Evolutionary conservation across 2,113 vertebrate genomes (phyloP).

Genomic region (Ophthalmolycus amberensis): DNA sequence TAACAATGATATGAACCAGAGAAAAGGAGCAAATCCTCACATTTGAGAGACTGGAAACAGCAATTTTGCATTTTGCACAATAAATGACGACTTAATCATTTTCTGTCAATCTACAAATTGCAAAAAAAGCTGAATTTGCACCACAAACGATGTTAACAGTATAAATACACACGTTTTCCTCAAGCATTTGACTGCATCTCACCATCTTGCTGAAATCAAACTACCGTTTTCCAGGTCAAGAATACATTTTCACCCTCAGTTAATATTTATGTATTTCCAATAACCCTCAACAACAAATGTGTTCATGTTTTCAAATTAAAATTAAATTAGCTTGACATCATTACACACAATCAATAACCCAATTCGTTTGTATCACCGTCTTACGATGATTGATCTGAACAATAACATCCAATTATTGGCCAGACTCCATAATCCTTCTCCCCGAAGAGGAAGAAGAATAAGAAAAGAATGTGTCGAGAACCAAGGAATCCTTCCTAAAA

Average conservation of each 20-base stretch:
- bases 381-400: background rate
- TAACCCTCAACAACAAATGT: background rate
- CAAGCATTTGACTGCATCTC: background rate
- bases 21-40: background rate
- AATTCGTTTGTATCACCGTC: background rate
- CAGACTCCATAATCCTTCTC: background rate
- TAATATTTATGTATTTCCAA: background rate
- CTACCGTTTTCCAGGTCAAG: background rate
- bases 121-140: background rate
- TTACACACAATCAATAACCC: background rate
- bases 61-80: background rate
- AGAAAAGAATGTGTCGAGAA: background rate
- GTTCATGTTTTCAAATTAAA: background rate
- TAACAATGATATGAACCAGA: background rate
- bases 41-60: background rate
- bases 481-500: background rate
- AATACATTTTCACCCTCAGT: background rate
- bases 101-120: background rate
- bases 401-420: background rate
- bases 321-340: background rate
- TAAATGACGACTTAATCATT: background rate
- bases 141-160: background rate
- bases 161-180: no score
- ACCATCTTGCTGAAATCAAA: background rate
- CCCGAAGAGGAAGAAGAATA: background rate